Evolutionary conservation across 1,140 invertebrate genomes (phyloP), one percentile per base, ranked within the genome.

Genomic region (Metaphire vulgaris): DNA sequence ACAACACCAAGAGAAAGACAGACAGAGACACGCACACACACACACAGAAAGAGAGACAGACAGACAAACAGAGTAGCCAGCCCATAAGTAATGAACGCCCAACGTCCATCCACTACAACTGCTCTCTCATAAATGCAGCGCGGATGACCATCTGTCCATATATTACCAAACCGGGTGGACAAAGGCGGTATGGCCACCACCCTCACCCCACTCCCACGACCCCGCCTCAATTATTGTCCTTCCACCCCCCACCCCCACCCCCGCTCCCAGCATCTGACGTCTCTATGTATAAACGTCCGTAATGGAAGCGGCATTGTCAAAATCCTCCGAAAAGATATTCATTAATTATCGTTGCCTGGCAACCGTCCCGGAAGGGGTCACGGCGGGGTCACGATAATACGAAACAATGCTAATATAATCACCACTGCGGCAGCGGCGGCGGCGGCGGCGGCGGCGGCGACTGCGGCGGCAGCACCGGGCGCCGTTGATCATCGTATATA

Each of bases 351-450:
- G 41, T 56, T 56, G 41, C 41, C 41, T 56, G 21, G 41, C 41
- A 56, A 56, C 41, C 6, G 21, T 56, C 41, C 41, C 6, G 41
- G 41, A 56, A 56, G 41, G 41, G 41, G 41, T 56, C 41, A 56
- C 6, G 41, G n/a, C n/a, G 6, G 41, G 41, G 41, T 56, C 41
- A 56, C 41, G 6, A 56, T 56, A 56, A 56, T 56, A 56, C 41
- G 41, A 56, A 56, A 56, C 41, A 56, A 56, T 56, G 41, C 41
- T 56, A 56, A 56, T 56, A 56, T 56, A 56, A 56, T 56, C 41
- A 56, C 41, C 41, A 56, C 41, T n/a, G n/a, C n/a, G n/a, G 41
- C 41, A 56, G 21, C 21, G 41, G 6, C 6, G n/a, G n/a, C n/a
- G n/a, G n/a, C n/a, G n/a, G n/a, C n/a, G n/a, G n/a, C n/a, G n/a